phyloP scores from a whole-genome alignment of 1,140 invertebrate genomes.

The Phenacoccus solenopsis region DNA sequence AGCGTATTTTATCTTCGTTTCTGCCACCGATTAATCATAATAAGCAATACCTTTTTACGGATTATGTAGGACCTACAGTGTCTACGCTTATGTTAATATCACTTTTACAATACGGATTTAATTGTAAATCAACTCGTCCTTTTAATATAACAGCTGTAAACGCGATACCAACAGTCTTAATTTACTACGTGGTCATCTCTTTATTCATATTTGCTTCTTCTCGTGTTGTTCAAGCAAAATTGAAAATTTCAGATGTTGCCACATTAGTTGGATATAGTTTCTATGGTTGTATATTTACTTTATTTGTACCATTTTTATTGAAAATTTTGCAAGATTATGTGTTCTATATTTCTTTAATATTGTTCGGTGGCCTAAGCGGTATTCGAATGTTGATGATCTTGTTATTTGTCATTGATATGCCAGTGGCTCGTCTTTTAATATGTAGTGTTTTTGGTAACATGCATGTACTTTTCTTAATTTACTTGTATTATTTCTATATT shows the following conservation, averaged over 20 bases:
- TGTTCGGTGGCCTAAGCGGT: conserved; percentile 36
- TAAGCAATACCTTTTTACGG: conserved; percentile 25
- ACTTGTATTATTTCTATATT: conserved; percentile 40
- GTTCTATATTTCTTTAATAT: conserved; percentile 34
- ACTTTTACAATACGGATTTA: conserved; percentile 34
- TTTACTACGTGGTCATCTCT: conserved; percentile 32
- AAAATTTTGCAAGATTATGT: conserved; percentile 33
- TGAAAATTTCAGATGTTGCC: conserved; percentile 33
- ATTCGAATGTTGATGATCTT: conserved; percentile 35
- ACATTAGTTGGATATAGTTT: conserved; percentile 37
- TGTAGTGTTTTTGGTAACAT: conserved; percentile 34
- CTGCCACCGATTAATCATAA: conserved; percentile 32
- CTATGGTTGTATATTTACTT: conserved; percentile 36
- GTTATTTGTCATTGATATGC: conserved; percentile 33
- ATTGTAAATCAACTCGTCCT: conserved; percentile 27
- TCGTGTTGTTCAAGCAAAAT: conserved; percentile 29
- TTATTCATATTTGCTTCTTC: conserved; percentile 30
- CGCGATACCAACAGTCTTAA: conserved; percentile 29
- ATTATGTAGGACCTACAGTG: conserved; percentile 34
- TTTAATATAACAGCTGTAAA: conserved; percentile 22
- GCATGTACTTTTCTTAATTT: conserved; percentile 37
- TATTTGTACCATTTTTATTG: conserved; percentile 33
- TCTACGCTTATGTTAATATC: conserved; percentile 30
- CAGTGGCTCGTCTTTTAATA: conserved; percentile 35
- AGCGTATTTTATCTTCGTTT: conserved; percentile 33